phyloP scores from a whole-genome alignment of 1,140 invertebrate species.

The Bombus confusus region DNA sequence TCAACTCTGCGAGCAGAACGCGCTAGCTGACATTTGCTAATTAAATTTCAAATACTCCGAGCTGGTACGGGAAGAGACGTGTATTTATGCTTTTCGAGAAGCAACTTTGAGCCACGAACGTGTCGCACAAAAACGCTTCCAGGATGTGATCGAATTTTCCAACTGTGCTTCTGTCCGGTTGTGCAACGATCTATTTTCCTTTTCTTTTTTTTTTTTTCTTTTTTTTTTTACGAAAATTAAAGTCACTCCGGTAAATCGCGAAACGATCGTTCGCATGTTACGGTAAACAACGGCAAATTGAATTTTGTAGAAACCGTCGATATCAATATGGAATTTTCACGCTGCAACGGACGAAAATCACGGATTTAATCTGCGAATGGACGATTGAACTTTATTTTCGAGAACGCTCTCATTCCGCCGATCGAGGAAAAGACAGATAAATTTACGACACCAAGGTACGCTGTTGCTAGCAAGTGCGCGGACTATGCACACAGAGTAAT shows the following conservation, averaged over 20 bases:
- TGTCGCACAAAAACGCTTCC: too few species aligned
- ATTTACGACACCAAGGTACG: background rate
- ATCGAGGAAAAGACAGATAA: background rate
- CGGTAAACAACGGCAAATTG: slow-evolving; percentile 6
- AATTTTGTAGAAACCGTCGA: background rate
- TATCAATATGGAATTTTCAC: background rate
- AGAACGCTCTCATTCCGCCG: background rate
- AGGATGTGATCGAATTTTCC: background rate
- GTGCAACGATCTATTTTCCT: background rate
- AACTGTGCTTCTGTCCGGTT: too few species aligned
- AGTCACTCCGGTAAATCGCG: background rate
- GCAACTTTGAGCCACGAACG: background rate
- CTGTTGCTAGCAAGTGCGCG: background rate
- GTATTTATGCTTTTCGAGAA: background rate
- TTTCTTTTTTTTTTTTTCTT: background rate
- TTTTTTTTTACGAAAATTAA: background rate
- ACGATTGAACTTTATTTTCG: slow-evolving; percentile 7
- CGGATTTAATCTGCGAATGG: slow-evolving; percentile 6
- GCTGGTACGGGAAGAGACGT: background rate
- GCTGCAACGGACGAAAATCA: background rate
- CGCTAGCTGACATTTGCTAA: background rate
- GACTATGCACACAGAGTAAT: too few species aligned
- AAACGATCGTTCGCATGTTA: background rate
- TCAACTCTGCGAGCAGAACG: background rate
- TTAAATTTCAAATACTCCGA: slow-evolving; percentile 10